Base-by-base conservation (phyloP, 2,888 invertebrate species). In the Drosophila monieri region DNA sequence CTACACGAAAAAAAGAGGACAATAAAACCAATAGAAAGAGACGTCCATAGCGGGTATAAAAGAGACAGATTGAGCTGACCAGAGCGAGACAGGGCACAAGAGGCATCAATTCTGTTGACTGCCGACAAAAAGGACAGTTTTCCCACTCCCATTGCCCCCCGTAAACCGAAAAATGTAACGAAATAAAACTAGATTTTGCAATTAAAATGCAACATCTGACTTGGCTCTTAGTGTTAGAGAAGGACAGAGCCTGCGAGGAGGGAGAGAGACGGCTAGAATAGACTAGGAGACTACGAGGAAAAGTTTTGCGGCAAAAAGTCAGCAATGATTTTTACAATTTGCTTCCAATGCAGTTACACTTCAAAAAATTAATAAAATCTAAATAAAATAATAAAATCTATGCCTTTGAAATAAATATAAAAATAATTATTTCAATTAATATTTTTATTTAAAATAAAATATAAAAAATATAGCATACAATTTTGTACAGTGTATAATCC, bases 281-380 rank as follows among this genome's bases (percentile, higher is more conserved):
- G n/a, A n/a, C n/a, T n/a, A n/a, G 32, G 14, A 41, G 25, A 35
- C 18, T 15, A 12, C 35, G n/a, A 14, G 35, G n/a, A 18, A 48
- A 49, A 72, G 64, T 51, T 72, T 62, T 44, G 48, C 44, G 68
- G 58, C 68, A 67, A 85, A 83, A 85, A 87, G 76, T 85, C 79
- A 74, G 75, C 49, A 71, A 75, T 65, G 44, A 77, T 76, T 76
- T 76, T 71, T 56, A 69, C 70, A 69, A 67, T 67, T 83, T 66
- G 64, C 54, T 76, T 58, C 54, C 48, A 57, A 46, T 73, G 72
- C 85, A 84, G 76, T 44, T 57, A 23, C 21, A 56, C 23, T 41
- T 56, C 23, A 41, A 52, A 54, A 21, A 37, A 30, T 35, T n/a
- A n/a, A 57, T 51, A 27, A 27, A 27, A 8, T 0, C 32, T 21